Evolutionary conservation across 2,888 invertebrate species (phyloP).

Genomic region (Drosophila lacicola): DNA sequence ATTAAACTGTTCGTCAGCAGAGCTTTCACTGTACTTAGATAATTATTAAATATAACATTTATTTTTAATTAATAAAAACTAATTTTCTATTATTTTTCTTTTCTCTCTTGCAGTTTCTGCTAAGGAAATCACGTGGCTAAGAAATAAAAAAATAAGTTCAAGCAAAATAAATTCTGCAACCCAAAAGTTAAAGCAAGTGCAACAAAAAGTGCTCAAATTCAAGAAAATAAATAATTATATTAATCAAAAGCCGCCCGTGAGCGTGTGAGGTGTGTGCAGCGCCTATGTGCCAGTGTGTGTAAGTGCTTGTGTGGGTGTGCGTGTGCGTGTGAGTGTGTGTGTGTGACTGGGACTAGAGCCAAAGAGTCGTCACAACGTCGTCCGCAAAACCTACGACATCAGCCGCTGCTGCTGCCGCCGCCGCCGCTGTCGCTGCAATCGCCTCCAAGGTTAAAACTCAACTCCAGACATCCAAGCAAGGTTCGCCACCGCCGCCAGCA

Average conservation of each 20-base stretch:
- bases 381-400: conserved; percentile 78
- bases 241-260: conserved; percentile 23
- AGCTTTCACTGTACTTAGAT: no score
- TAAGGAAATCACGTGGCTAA: conserved; percentile 24
- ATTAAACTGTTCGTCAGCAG: no score
- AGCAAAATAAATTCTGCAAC: conserved; percentile 15
- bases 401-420: conserved; percentile 79
- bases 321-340: neutral
- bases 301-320: conserved; percentile 28
- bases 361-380: conserved; percentile 72
- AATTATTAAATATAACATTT: neutral
- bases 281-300: conserved; percentile 34
- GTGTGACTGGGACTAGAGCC: conserved; percentile 23
- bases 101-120: conserved; percentile 38
- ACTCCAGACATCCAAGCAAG: conserved; percentile 60
- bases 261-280: conserved; percentile 37
- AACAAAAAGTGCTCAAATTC: conserved; percentile 52
- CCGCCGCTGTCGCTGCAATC: conserved; percentile 41
- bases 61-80: neutral
- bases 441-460: conserved; percentile 39
- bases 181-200: conserved; percentile 7
- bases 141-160: conserved; percentile 13
- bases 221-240: conserved; percentile 8
- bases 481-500: conserved; percentile 58
- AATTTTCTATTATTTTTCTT: conserved; percentile 3